Evolutionary conservation across 2,113 vertebrate species (phyloP), one percentile per base, ranked within the genome.

Genomic region (Stercorarius parasiticus): DNA sequence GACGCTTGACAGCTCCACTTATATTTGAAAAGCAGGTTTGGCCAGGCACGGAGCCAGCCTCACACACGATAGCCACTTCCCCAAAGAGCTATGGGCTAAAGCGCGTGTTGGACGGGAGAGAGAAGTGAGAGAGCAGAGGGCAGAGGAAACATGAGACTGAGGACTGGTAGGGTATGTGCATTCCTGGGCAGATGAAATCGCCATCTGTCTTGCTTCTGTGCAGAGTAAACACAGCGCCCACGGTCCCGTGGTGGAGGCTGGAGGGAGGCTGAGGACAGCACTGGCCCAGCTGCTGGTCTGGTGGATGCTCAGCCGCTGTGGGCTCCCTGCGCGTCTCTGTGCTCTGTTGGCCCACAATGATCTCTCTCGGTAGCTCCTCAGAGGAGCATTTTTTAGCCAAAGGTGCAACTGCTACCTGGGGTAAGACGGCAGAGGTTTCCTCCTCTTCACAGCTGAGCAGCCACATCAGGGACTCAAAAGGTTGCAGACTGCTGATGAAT

Each of bases 21-120:
- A 12, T 38, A 58, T 64, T 59, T 59, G 25, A 71, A 50, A 86
- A 72, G 17, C 3, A 11, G 22, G 20, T 52, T 78, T 86, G 52
- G 30, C 73, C 56, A 15, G 27, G 61, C 58, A 72, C 22, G 62
- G 42, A 40, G 82, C 32, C 71, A 83, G 27, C 67, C 52, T 86
- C 42, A 42, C 38, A 45, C 23, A 53, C 2, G 15, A 47, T 32
- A 52, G 34, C 34, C 64, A 83, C 84, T 90, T 84, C 61, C 56
- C 29, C 73, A 26, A 4, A 87, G 56, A 72, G 77, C n/a, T 52
- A 38, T 4, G 36, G 43, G 36, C 64, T 81, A 13, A 40, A 53
- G 61, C 0, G 1, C 0, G 0, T 52, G 34, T 36, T 64, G 16
- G 43, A 34, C 40, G 43, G 69, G 69, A 78, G 34, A 65, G 52